These are phyloP conservation scores for Serranochromis macrocephalus DNA, from an alignment of 2,113 vertebrate species.

Conservation along the genomic window DNA sequence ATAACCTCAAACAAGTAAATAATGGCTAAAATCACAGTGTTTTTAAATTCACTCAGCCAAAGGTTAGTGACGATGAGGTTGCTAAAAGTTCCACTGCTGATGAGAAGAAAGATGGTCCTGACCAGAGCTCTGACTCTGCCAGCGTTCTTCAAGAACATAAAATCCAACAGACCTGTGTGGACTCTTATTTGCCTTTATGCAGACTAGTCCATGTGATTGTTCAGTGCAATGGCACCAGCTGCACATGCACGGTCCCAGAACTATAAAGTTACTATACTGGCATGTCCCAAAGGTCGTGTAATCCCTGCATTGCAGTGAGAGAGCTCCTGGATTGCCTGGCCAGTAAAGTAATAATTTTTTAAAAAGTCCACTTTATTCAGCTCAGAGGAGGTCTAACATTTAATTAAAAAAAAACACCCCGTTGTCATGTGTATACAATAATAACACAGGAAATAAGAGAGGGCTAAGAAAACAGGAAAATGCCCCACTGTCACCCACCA, in stretches of 20 bases:
- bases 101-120: not conserved
- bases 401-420: accelerated
- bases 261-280: not conserved
- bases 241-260: not conserved
- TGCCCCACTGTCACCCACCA: not conserved
- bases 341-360: not conserved
- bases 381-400: not conserved
- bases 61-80: accelerated
- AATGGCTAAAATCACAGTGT: not conserved
- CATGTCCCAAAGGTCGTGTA: accelerated
- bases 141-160: accelerated
- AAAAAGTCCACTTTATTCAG: not conserved
- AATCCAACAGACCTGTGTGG: not conserved
- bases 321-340: not conserved
- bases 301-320: not conserved
- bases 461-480: not conserved
- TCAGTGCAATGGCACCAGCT: not conserved
- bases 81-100: not conserved
- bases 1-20: not conserved
- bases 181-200: not conserved
- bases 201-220: not conserved
- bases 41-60: not conserved
- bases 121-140: not conserved
- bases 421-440: not conserved
- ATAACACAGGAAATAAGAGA: not conserved